Evolutionary conservation across 2,888 invertebrate species (phyloP).

Genomic region (Eupithecia subumbrata): DNA sequence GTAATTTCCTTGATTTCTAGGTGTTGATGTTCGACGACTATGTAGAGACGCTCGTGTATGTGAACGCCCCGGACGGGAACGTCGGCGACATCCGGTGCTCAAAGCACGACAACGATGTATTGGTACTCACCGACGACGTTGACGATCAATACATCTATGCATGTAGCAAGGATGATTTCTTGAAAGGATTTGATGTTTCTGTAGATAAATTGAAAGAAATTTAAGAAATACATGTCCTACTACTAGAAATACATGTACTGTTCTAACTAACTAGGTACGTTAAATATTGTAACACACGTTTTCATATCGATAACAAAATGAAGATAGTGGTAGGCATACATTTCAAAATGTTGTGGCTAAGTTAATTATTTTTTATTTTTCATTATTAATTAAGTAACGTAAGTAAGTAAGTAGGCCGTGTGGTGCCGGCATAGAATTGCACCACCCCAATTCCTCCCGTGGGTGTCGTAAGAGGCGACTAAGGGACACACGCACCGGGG

Average conservation of each 20-base stretch:
- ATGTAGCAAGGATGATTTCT: not conserved
- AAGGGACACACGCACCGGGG: no score
- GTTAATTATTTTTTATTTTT: no score
- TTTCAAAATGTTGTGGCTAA: no score
- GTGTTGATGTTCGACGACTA: constrained; percentile 2
- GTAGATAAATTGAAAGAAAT: not conserved
- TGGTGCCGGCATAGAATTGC: no score
- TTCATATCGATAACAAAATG: not conserved
- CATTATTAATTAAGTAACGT: no score
- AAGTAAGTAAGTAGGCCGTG: no score
- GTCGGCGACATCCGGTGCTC: constrained; percentile 16
- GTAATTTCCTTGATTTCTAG: constrained; percentile 8
- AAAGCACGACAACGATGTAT: not conserved
- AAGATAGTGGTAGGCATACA: not conserved
- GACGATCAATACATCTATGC: not conserved
- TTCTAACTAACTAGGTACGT: not conserved
- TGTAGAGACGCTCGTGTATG: constrained; percentile 25
- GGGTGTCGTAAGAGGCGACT: no score
- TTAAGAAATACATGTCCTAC: not conserved
- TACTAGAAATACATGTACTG: no score
- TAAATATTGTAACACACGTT: not conserved
- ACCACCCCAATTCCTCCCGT: no score
- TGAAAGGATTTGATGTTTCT: not conserved
- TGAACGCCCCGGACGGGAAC: constrained; percentile 15
- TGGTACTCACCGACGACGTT: not conserved